Evolutionary conservation across 2,888 invertebrate genomes (phyloP).

Genomic region (Sipunculus nudus): DNA sequence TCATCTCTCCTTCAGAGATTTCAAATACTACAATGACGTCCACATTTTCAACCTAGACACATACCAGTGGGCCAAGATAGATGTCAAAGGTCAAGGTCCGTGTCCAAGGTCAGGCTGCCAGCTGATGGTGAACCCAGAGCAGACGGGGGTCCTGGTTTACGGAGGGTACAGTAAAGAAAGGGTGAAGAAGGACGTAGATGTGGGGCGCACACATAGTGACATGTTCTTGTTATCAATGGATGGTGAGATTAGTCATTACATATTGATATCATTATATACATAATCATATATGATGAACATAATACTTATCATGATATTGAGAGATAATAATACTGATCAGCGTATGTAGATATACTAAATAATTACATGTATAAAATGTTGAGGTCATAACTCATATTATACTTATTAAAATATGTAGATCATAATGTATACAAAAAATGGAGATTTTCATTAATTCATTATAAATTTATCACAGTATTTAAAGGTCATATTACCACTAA

Average conservation of each 20-base stretch:
- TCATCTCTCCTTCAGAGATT: slow-evolving; percentile 71
- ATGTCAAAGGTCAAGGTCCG: slow-evolving; percentile 73
- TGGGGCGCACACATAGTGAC: slow-evolving; percentile 77
- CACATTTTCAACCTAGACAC: slow-evolving; percentile 83
- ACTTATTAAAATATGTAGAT: too few species aligned
- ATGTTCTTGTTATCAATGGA: slow-evolving; percentile 70
- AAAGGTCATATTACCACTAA: too few species aligned
- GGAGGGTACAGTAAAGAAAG: slow-evolving; percentile 82
- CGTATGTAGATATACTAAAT: too few species aligned
- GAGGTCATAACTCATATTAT: too few species aligned
- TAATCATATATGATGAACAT: not conserved
- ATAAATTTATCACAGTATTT: too few species aligned
- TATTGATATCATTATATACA: not conserved
- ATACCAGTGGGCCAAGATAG: slow-evolving; percentile 80
- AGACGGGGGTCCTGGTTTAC: slow-evolving; percentile 75
- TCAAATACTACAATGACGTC: slow-evolving; percentile 88
- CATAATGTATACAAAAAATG: too few species aligned
- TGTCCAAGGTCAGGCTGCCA: slow-evolving; percentile 78
- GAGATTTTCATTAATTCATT: too few species aligned
- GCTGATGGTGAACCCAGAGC: slow-evolving; percentile 71
- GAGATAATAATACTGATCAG: too few species aligned
- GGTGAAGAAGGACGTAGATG: slow-evolving; percentile 79
- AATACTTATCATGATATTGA: not conserved
- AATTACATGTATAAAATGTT: too few species aligned
- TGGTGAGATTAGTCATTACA: slow-evolving; percentile 46